These are phyloP conservation scores for Volucella bombylans DNA, from an alignment of 2,888 invertebrate genomes.

Conservation along the genomic window DNA sequence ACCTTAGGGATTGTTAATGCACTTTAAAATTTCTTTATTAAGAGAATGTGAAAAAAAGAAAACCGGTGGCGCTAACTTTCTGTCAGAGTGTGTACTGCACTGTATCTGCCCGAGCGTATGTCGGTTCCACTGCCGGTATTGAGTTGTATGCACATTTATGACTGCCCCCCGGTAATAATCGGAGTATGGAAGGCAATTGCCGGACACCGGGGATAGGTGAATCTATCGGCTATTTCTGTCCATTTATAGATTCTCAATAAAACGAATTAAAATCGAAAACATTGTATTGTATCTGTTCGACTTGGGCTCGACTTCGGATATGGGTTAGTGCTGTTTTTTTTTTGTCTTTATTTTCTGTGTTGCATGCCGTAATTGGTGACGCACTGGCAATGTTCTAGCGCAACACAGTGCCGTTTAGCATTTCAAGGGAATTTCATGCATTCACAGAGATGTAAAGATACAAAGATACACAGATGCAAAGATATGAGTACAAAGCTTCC, in stretches of 20 bases:
- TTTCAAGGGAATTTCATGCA: conserved; percentile 42
- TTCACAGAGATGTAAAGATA: not conserved
- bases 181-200: no score
- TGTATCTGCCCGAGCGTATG: conserved; percentile 11
- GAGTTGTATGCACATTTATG: conserved; percentile 24
- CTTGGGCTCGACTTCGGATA: not conserved
- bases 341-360: conserved; percentile 39
- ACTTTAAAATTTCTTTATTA: no score
- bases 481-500: no score
- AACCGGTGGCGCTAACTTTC: no score
- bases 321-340: not conserved
- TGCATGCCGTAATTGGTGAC: conserved; percentile 40
- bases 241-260: conserved; percentile 64
- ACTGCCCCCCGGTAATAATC: not conserved
- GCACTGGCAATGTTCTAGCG: not conserved
- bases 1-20: no score
- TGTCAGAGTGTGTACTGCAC: no score
- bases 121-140: conserved; percentile 40
- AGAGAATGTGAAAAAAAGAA: no score
- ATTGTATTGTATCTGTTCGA: conserved; percentile 36
- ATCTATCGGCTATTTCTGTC: conserved; percentile 19
- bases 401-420: not conserved
- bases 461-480: conserved; percentile 10
- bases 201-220: not conserved
- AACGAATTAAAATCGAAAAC: conserved; percentile 24